phyloP scores from a whole-genome alignment of 2,113 vertebrate species.

The Semnornis frantzii region DNA sequence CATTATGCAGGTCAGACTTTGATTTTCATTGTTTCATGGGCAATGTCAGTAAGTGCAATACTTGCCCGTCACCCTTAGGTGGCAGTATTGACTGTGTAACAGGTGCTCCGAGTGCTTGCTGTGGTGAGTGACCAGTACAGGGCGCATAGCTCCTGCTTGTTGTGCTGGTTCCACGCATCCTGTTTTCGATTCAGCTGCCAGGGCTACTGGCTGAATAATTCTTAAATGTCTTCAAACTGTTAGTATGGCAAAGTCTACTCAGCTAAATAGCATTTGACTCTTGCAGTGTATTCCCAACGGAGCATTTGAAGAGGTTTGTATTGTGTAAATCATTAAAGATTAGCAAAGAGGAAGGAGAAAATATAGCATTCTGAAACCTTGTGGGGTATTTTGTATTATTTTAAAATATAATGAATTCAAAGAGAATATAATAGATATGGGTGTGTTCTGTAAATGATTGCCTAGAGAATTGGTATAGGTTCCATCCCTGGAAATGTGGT shows the following conservation, averaged over 20 bases:
- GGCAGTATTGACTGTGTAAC: conserved; percentile 71
- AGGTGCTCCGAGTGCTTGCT: background rate
- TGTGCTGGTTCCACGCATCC: background rate
- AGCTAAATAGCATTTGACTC: background rate
- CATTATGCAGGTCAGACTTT: no score
- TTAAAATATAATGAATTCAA: background rate
- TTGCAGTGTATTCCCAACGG: background rate
- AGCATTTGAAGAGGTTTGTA: background rate
- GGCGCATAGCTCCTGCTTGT: background rate
- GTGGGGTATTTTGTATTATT: background rate
- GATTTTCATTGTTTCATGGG: background rate
- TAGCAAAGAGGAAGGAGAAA: background rate
- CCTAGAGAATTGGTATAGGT: background rate
- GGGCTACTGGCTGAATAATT: background rate
- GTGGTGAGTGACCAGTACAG: background rate
- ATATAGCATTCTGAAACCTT: background rate
- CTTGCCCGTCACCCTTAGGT: conserved; percentile 65
- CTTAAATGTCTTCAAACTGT: background rate
- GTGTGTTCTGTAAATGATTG: background rate
- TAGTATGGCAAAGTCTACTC: background rate
- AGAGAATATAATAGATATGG: background rate
- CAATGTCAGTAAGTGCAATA: background rate
- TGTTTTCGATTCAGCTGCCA: background rate
- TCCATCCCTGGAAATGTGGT: background rate
- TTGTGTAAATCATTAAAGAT: background rate